Evolutionary conservation across 1,140 invertebrate species (phyloP).

Genomic region (Sitophilus oryzae): DNA sequence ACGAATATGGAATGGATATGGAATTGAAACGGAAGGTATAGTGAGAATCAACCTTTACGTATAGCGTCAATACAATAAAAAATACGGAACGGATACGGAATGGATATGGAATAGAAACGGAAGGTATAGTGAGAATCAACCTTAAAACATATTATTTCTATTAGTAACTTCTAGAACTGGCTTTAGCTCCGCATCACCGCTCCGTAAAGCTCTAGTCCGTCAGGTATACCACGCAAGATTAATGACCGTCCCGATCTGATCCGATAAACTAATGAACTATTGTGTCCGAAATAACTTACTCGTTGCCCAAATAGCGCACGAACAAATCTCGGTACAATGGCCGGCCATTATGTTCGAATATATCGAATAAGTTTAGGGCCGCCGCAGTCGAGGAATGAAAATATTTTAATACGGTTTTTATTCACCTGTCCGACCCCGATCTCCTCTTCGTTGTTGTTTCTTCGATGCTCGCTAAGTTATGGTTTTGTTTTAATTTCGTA

Average conservation of each 20-base stretch:
- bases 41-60: too few species aligned
- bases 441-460: background rate
- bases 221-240: conserved; percentile 35
- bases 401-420: conserved; percentile 17
- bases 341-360: conserved; percentile 27
- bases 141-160: too few species aligned
- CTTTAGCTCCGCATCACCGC: background rate
- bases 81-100: too few species aligned
- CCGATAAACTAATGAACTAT: conserved; percentile 45
- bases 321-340: conserved; percentile 35
- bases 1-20: too few species aligned
- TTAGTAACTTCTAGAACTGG: too few species aligned
- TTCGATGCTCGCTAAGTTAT: background rate
- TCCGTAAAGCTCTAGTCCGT: conserved; percentile 1
- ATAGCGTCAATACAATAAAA: too few species aligned
- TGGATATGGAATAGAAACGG: too few species aligned
- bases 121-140: too few species aligned
- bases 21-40: too few species aligned
- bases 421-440: conserved; percentile 10
- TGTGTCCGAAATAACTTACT: conserved; percentile 42
- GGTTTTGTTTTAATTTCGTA: background rate
- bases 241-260: conserved; percentile 41
- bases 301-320: conserved; percentile 21
- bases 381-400: conserved; percentile 8
- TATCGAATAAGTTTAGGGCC: conserved; percentile 14